Base-by-base conservation (phyloP, 2,797 vertebrate species). In the Sciurus carolinensis region DNA sequence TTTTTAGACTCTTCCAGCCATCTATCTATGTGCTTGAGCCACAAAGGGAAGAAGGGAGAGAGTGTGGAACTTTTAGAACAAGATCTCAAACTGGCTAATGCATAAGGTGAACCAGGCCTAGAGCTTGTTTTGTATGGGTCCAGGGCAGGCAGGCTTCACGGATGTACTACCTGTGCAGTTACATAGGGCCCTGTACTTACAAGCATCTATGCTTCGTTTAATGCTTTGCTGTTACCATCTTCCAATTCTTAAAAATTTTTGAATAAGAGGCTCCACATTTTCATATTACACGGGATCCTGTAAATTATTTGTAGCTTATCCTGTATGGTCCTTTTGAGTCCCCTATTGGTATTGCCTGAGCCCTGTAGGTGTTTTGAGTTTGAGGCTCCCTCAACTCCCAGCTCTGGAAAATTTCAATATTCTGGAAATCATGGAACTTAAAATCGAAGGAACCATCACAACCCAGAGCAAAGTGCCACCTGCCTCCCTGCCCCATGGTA, bases 201-300 rank as follows among this genome's bases (percentile, higher is more conserved):
- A 81, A 84, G 62, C 17, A 15, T 39, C 66, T 33, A 62, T 10
- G 73, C 36, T 75, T 47, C 26, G 26, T 87, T 92, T 88, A 76
- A 80, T 89, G 30, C 18, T 90, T 67, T 69, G 18, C 30, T 62
- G 18, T 80, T 66, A 33, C 13, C 26, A 76, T 59, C 33, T 66
- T 71, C 39, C 75, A 93, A 82, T 96, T 91, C 52, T 77, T 57
- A 83, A 50, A 71, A 36, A 64, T 82, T 73, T 92, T 93, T 90
- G 2, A 90, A 36, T 42, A 83, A 73, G 12, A 22, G 9, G 2
- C 79, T 79, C n/a, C 75, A 44, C 5, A 67, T 91, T 90, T 94
- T 89, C 20, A 64, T 90, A 96, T 86, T 88, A 77, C 2, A 81
- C 14, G 71, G 17, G 47, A 50, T 72, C 9, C 36, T 95, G 33